These are phyloP conservation scores for Holcopasites calliopsidis DNA, from an alignment of 1,140 invertebrate genomes.

Conservation along the genomic window DNA sequence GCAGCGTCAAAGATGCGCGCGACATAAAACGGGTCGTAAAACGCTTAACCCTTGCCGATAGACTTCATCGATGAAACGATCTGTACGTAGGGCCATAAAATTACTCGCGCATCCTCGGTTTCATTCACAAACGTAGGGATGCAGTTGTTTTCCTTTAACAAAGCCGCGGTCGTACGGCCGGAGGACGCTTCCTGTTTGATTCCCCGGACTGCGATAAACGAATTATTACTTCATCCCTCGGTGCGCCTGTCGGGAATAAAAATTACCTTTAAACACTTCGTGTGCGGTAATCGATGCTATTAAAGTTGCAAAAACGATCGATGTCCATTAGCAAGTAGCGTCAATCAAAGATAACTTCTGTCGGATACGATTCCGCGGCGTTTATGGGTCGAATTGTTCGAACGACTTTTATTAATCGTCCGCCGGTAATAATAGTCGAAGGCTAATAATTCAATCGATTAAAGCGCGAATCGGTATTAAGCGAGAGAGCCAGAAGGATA, in stretches of 20 bases:
- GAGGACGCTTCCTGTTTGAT: conserved; percentile 9
- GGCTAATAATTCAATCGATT: background rate
- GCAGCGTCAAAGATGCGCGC: no score
- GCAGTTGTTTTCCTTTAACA: no score
- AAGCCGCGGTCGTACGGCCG: background rate
- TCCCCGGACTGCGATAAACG: conserved; percentile 23
- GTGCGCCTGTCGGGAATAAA: conserved; percentile 3
- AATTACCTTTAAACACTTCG: background rate
- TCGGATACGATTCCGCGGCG: no score
- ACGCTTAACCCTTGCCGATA: no score
- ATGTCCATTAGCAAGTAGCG: no score
- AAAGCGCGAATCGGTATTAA: background rate
- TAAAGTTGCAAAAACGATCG: background rate
- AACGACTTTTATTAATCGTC: no score
- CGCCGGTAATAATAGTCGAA: background rate
- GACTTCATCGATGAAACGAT: no score
- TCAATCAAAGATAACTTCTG: background rate
- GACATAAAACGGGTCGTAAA: no score
- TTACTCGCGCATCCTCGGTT: no score
- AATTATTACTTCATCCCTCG: conserved; percentile 32
- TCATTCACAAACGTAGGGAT: no score
- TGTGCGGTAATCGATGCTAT: conserved; percentile 21
- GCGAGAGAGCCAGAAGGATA: background rate
- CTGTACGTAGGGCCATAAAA: no score
- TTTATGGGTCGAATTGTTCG: no score